These are phyloP conservation scores for Pogonomyrmex barbatus DNA, from an alignment of 1,140 invertebrate genomes.

Conservation along the genomic window DNA sequence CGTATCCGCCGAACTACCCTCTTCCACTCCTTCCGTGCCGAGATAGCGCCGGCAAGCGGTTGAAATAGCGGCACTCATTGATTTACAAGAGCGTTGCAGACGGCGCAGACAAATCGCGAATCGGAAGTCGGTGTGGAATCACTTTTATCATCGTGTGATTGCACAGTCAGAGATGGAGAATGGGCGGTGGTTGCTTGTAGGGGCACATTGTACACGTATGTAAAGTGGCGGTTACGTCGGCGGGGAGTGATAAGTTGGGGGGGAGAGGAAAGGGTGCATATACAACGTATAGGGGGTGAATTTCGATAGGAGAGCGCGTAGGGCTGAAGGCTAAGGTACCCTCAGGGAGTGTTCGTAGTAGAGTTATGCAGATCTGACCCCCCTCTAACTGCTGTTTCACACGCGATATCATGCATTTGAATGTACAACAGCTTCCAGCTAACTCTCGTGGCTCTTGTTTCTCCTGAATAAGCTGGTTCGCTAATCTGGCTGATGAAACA, in stretches of 20 bases:
- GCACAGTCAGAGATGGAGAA: slow-evolving; percentile 48
- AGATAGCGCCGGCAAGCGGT: slow-evolving; percentile 16
- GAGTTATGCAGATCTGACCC: slow-evolving; percentile 82
- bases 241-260: slow-evolving; percentile 9
- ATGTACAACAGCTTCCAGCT: slow-evolving; percentile 79
- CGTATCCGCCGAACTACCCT: neutral
- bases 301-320: slow-evolving; percentile 70
- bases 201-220: slow-evolving; percentile 58
- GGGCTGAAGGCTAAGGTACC: slow-evolving; percentile 72
- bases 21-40: neutral
- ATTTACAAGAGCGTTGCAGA: slow-evolving; percentile 53
- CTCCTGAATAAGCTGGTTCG: slow-evolving; percentile 43
- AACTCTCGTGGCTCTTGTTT: slow-evolving; percentile 68
- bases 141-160: slow-evolving; percentile 67
- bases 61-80: slow-evolving; percentile 52
- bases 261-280: neutral
- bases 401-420: slow-evolving; percentile 83
- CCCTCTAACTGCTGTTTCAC: slow-evolving; percentile 80
- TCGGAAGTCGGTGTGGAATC: slow-evolving; percentile 67
- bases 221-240: slow-evolving; percentile 59
- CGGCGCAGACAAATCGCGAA: slow-evolving; percentile 68
- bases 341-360: slow-evolving; percentile 71
- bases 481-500: slow-evolving; percentile 14
- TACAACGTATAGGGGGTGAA: slow-evolving; percentile 58
- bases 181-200: slow-evolving; percentile 50